These are phyloP conservation scores for Peromyscus leucopus DNA, from an alignment of 2,113 vertebrate species.

Conservation along the genomic window DNA sequence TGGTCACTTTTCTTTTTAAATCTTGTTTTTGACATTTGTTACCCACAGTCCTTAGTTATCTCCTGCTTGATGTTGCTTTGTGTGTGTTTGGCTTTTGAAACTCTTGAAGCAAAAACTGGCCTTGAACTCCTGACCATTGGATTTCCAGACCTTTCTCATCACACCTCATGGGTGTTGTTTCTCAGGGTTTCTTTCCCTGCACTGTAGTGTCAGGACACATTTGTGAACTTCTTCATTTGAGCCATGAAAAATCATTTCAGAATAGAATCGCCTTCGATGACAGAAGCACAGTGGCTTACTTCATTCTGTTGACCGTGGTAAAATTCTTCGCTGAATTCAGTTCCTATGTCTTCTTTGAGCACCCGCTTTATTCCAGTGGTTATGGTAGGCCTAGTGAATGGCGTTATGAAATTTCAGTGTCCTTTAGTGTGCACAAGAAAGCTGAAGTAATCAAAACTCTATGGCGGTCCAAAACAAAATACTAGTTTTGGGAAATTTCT, in stretches of 20 bases:
- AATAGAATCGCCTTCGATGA: background rate
- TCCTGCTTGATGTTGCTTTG: background rate
- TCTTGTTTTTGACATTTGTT: constrained; percentile 26
- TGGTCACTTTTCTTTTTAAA: constrained; percentile 29
- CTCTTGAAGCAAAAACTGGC: too few relatives aligned
- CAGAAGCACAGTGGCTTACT: background rate
- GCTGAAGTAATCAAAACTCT: constrained; percentile 22
- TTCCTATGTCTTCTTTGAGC: background rate
- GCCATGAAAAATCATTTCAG: constrained; percentile 41
- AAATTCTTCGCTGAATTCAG: background rate
- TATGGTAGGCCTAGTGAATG: background rate
- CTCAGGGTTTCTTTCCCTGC: background rate
- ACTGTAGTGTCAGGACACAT: constrained; percentile 3
- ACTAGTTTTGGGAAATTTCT: background rate
- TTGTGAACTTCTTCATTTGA: constrained; percentile 36
- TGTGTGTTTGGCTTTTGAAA: background rate
- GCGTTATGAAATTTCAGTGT: background rate
- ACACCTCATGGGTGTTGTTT: background rate
- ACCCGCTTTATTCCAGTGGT: background rate
- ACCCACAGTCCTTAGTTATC: background rate
- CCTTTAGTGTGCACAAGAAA: constrained; percentile 30
- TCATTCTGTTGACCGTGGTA: constrained; percentile 42
- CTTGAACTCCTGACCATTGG: background rate
- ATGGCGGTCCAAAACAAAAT: constrained; percentile 13
- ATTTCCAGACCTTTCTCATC: background rate